A percentile compares a stretch with the other conserved stretches of the same genome.
Conservation (phyloP, 2,888 invertebrate species). For the Drosophila sordidula region DNA sequence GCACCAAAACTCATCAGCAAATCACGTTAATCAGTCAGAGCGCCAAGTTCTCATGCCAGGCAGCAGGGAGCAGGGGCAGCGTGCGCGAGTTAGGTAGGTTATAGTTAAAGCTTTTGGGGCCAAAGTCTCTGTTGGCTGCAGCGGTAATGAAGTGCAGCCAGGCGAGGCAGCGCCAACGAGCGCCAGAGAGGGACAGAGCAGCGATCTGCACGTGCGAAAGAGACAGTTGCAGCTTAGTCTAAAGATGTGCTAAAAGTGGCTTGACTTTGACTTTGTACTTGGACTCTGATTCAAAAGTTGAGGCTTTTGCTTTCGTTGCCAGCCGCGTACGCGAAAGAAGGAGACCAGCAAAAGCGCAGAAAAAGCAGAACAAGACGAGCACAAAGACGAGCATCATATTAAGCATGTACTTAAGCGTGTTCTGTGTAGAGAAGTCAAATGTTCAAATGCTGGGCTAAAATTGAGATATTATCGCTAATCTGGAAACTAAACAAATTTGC, state of each 20-base stretch:
- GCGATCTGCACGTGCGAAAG: slow-evolving; percentile 20
- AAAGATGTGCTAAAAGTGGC: slow-evolving; percentile 21
- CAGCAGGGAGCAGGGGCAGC: background rate
- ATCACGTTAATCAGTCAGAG: slow-evolving; percentile 67
- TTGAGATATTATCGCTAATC: slow-evolving; percentile 13
- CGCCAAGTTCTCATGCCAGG: slow-evolving; percentile 40
- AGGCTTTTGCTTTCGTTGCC: slow-evolving; percentile 45
- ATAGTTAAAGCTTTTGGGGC: slow-evolving; percentile 50
- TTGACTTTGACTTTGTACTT: slow-evolving; percentile 35
- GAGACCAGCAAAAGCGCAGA: slow-evolving; percentile 4
- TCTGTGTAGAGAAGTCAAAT: background rate
- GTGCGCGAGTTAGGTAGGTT: slow-evolving; percentile 17
- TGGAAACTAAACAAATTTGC: slow-evolving; percentile 11
- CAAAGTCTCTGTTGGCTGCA: slow-evolving; percentile 46
- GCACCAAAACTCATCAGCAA: slow-evolving; percentile 65
- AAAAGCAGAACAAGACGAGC: background rate
- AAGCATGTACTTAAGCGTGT: background rate
- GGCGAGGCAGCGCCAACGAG: slow-evolving; percentile 31
- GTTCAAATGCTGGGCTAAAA: slow-evolving; percentile 6
- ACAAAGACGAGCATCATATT: background rate
- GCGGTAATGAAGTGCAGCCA: slow-evolving; percentile 57
- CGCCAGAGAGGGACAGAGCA: background rate
- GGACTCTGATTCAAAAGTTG: slow-evolving; percentile 10
- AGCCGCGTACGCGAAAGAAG: slow-evolving; percentile 24
- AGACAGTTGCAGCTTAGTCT: background rate